Evolutionary conservation across 2,113 vertebrate genomes (phyloP).

Genomic region (human): GRCh38 chr1:49667501-49668000

Average conservation of each 20-base stretch:
- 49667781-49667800: not conserved
- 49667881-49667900: not conserved
- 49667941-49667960: not conserved
- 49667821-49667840: not conserved
- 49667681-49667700: not conserved
- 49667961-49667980: not conserved
- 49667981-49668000: not conserved
- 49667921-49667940: constrained; percentile 23
- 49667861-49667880: not conserved
- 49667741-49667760: not conserved
- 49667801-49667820: not conserved
- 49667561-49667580: not conserved
- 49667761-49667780: not conserved
- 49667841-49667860: not conserved
- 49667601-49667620: not conserved
- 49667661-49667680: not conserved
- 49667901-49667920: not conserved
- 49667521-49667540: not conserved
- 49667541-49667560: constrained; percentile 17
- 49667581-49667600: not conserved
- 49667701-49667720: constrained; percentile 21
- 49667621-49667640: not conserved
- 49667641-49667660: not conserved
- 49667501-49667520: not conserved
- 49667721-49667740: not conserved